Evolutionary conservation across 1,140 invertebrate genomes (phyloP), one percentile per base, ranked within the genome.

Genomic region (Sinella curviseta): DNA sequence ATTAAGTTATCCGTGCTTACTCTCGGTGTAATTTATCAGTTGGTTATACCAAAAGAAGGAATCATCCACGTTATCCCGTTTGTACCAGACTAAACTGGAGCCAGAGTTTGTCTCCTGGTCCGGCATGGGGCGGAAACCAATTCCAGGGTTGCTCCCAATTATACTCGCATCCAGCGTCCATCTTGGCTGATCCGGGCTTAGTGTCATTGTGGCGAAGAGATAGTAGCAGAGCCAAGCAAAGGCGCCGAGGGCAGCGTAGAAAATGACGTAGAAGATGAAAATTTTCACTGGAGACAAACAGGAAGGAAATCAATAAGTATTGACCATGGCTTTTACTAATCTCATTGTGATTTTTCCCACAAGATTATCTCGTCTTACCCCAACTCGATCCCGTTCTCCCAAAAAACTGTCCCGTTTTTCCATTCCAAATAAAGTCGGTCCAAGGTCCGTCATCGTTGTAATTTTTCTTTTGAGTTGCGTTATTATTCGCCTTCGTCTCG

Each of bases 61-160:
- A 84, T 94, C 95, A 73, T 92, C 39, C 39, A 8, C 39, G 39
- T 8, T 48, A 12, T 90, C 91, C 82, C 91, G 91, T 87, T 92
- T 92, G 89, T 96, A 97, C 92, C 95, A 95, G 86, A 98, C 95
- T 77, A 98, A 90, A 74, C 96, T 97, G 86, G 94, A 96, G 86
- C 97, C 95, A 84, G 96, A 92, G 87, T 96, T 95, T 78, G 91
- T 91, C 78, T 91, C 90, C 82, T 93, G 92, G 54, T 82, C 81
- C 48, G 96, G 95, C 91, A 95, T 94, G 75, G 97, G 96, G 84
- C 96, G 90, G 89, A 97, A 98, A 55, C 81, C 81, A 24, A 82
- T 17, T 30, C 81, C 81, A 39, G 81, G 81, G 74, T 78, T 82
- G 0, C 34, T 39, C 17, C 79, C 79, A 65, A 82, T 82, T 14